These are phyloP conservation scores for Hycleus cichorii DNA, from an alignment of 1,140 invertebrate genomes.

Conservation along the genomic window DNA sequence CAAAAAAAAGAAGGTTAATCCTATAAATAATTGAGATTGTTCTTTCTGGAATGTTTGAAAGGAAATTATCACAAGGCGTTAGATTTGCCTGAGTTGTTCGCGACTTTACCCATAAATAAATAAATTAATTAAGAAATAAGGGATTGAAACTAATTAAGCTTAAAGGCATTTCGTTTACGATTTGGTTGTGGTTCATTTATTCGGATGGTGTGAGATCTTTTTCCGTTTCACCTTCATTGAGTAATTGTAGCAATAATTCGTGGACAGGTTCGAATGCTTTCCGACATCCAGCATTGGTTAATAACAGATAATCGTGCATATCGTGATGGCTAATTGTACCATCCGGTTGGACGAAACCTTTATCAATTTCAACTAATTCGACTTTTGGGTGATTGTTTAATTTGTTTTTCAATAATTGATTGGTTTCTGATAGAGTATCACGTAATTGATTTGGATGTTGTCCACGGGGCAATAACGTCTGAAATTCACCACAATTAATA, in stretches of 20 bases:
- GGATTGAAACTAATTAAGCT: neutral
- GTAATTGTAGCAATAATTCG: constrained; percentile 65
- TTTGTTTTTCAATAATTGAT: constrained; percentile 59
- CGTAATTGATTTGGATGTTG: constrained; percentile 71
- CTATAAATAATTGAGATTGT: constrained; percentile 8
- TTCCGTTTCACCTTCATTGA: constrained; percentile 65
- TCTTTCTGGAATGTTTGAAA: constrained; percentile 6
- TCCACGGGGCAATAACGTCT: constrained; percentile 78
- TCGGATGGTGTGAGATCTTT: constrained; percentile 63
- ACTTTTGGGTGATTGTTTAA: constrained; percentile 53
- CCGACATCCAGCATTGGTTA: constrained; percentile 72
- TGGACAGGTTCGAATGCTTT: constrained; percentile 77
- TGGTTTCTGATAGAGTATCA: constrained; percentile 67
- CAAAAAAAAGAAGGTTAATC: constrained; percentile 6
- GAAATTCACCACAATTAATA: constrained; percentile 33
- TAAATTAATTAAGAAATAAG: neutral
- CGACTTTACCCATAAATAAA: too few species aligned
- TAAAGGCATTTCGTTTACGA: constrained; percentile 7
- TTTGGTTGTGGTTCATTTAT: constrained; percentile 37
- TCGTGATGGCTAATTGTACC: constrained; percentile 77
- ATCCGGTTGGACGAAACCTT: constrained; percentile 67
- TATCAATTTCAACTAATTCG: constrained; percentile 65
- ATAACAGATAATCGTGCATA: constrained; percentile 83
- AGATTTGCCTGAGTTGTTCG: constrained; percentile 3
- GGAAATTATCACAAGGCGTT: constrained; percentile 4